phyloP scores from a whole-genome alignment of 2,113 vertebrate genomes.

The Tupaia chinensis region DNA sequence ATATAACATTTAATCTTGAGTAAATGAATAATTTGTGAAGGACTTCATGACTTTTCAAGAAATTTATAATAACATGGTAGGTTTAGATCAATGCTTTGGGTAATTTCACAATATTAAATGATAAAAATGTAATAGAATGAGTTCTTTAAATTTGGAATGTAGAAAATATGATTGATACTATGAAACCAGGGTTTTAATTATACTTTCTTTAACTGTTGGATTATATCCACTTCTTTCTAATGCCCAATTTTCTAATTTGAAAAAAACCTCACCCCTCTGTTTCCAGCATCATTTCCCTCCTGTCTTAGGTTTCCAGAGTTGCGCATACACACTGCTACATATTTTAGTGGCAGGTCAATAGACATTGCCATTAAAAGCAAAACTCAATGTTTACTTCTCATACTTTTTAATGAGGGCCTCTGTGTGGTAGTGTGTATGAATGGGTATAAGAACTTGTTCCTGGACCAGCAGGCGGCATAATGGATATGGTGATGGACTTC shows the following conservation, averaged over 20 bases:
- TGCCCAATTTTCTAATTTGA: not conserved
- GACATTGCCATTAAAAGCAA: not conserved
- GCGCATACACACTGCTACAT: accelerated
- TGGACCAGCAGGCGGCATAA: too few species aligned
- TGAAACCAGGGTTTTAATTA: conserved; percentile 56
- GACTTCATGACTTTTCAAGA: conserved; percentile 52
- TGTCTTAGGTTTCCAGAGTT: not conserved
- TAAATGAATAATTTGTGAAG: conserved; percentile 74
- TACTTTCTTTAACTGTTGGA: not conserved
- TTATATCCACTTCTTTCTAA: not conserved
- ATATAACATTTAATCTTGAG: conserved; percentile 58
- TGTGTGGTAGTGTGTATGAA: not conserved
- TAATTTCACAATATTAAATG: conserved; percentile 66
- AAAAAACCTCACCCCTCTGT: not conserved
- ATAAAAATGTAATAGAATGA: conserved; percentile 54
- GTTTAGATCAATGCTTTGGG: conserved; percentile 66
- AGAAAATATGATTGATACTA: not conserved
- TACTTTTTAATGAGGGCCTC: not conserved
- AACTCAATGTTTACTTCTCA: not conserved
- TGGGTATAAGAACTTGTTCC: not conserved
- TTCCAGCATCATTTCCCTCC: not conserved
- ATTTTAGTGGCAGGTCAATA: not conserved
- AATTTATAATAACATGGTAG: conserved; percentile 57
- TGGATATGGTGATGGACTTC: too few species aligned
- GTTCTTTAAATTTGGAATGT: conserved; percentile 15